Percentiles rank a stretch among this genome's conserved stretches.
These are phyloP conservation scores for Etheostoma cragini DNA, from an alignment of 2,113 vertebrate species.

Conservation along the genomic window DNA sequence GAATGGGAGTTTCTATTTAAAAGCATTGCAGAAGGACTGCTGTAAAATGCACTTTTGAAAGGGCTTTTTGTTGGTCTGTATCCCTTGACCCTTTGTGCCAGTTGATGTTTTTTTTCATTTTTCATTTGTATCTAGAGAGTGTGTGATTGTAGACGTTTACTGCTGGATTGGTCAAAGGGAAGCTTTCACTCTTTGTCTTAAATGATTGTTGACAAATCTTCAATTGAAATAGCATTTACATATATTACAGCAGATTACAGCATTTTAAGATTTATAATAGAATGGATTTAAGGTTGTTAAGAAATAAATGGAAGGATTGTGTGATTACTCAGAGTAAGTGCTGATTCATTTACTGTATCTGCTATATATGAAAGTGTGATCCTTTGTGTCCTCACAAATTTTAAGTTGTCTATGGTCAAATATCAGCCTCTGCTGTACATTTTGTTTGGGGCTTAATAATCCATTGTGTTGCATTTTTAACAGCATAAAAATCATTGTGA, in stretches of 20 bases:
- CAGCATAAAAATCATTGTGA: background rate
- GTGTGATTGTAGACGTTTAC: slow-evolving; percentile 50
- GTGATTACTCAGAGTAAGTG: slow-evolving; percentile 24
- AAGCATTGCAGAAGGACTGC: slow-evolving; percentile 28
- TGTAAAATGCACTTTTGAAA: slow-evolving; percentile 66
- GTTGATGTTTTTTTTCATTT: slow-evolving; percentile 39
- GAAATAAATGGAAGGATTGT: slow-evolving; percentile 71
- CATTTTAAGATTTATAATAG: slow-evolving; percentile 58
- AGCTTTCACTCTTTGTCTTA: slow-evolving; percentile 19
- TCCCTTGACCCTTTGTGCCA: slow-evolving; percentile 57
- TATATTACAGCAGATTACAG: background rate
- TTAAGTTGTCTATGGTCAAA: background rate
- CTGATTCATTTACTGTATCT: slow-evolving; percentile 9
- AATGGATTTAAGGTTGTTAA: slow-evolving; percentile 30
- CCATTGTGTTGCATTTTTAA: background rate
- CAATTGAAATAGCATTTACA: slow-evolving; percentile 49
- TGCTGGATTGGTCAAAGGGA: slow-evolving; percentile 40
- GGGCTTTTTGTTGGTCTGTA: slow-evolving; percentile 44
- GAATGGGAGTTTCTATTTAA: slow-evolving; percentile 45
- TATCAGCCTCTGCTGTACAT: background rate
- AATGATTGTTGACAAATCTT: slow-evolving; percentile 32
- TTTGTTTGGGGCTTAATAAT: background rate
- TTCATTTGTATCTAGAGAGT: slow-evolving; percentile 32
- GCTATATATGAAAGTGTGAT: background rate
- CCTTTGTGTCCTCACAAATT: background rate